Conservation (phyloP, 2,113 vertebrate genomes). For the Sakesphorus luctuosus region DNA sequence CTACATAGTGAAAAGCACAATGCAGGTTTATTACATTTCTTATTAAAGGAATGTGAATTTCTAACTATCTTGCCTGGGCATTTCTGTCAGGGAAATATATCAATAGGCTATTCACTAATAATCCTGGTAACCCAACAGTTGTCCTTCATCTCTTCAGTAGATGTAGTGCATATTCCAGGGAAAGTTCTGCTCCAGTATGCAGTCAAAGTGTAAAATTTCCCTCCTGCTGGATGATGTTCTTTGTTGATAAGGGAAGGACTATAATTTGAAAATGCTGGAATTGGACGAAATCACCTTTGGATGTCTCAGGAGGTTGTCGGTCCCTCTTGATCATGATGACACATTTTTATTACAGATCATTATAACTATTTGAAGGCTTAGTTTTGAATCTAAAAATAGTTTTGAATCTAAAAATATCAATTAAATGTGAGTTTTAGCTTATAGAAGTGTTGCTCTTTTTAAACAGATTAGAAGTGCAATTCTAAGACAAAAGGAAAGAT, state of each 20-base stretch:
- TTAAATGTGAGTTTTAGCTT: not conserved
- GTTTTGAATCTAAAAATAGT: not conserved
- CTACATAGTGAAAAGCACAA: not conserved
- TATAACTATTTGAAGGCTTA: not conserved
- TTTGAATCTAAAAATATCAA: not conserved
- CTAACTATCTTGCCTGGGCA: not conserved
- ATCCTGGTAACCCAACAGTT: not conserved
- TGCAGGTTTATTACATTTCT: not conserved
- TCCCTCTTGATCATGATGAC: not conserved
- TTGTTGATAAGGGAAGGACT: not conserved
- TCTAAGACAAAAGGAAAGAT: not conserved
- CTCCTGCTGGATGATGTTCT: not conserved
- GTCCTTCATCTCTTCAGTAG: not conserved
- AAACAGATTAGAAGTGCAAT: not conserved
- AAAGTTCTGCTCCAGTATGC: not conserved
- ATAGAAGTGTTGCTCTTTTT: not conserved
- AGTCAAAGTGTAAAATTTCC: not conserved
- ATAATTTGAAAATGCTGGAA: not conserved
- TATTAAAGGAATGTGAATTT: not conserved
- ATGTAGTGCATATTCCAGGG: not conserved
- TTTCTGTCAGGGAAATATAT: not conserved
- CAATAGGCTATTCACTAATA: conserved; percentile 1
- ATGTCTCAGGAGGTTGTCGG: not conserved
- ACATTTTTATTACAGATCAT: not conserved
- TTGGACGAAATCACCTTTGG: not conserved